Percentiles rank a stretch among this genome's conserved stretches.
phyloP scores from a whole-genome alignment of 2,113 vertebrate species.

The Sisor rabdophorus region DNA sequence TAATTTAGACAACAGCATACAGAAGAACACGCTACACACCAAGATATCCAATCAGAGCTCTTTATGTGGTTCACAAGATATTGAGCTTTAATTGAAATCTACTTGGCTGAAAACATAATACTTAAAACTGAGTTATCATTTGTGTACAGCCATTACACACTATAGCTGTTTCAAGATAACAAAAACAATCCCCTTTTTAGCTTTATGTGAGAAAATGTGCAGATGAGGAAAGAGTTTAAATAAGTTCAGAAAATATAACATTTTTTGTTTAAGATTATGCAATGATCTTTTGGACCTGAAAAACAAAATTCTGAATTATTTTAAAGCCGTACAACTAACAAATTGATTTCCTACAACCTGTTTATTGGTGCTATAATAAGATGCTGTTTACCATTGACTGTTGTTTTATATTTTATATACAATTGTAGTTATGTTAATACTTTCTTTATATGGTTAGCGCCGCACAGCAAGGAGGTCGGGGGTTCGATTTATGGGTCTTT shows the following conservation, averaged over 20 bases:
- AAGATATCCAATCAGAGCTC: conserved; percentile 78
- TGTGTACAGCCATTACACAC: conserved; percentile 4
- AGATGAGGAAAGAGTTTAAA: neutral
- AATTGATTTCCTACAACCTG: neutral
- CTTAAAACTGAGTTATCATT: neutral
- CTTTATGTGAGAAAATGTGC: neutral
- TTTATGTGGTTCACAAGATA: conserved; percentile 73
- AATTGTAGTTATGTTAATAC: neutral
- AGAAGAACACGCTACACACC: conserved; percentile 79
- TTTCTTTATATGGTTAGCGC: no score
- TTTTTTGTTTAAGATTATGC: neutral
- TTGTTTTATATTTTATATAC: neutral
- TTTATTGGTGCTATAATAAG: neutral
- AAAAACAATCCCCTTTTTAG: no score
- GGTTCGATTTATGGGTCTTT: no score
- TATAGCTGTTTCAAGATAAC: conserved; percentile 7
- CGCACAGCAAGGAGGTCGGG: no score
- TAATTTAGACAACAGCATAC: conserved; percentile 83
- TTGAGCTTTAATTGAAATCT: conserved; percentile 67
- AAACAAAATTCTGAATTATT: neutral
- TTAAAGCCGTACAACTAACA: neutral
- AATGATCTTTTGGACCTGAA: neutral
- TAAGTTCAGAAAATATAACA: no score
- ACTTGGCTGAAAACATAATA: neutral
- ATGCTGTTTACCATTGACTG: neutral